These are phyloP conservation scores for Drosophila grimshawi DNA, from an alignment of 1,140 invertebrate species.

Conservation along the genomic window DNA sequence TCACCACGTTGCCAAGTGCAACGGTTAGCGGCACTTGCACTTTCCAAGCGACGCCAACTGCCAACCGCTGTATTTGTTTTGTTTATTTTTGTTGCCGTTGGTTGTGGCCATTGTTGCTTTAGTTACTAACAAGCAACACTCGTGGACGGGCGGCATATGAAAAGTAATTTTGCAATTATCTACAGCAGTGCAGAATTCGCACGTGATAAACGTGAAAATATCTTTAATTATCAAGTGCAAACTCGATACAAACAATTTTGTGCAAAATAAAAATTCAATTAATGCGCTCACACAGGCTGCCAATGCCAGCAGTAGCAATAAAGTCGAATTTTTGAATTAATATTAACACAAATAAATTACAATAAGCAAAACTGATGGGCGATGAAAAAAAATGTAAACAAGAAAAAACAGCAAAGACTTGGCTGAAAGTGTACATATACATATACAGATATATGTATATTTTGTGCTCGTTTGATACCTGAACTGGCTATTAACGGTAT, in stretches of 20 bases:
- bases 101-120: slow-evolving; percentile 61
- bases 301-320: slow-evolving; percentile 10
- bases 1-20: slow-evolving; percentile 67
- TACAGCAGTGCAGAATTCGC: slow-evolving; percentile 45
- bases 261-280: slow-evolving; percentile 37
- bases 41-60: slow-evolving; percentile 64
- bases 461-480: slow-evolving; percentile 14
- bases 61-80: slow-evolving; percentile 53
- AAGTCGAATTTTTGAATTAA: slow-evolving; percentile 36
- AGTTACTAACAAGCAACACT: slow-evolving; percentile 67
- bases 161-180: slow-evolving; percentile 51
- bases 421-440: slow-evolving; percentile 52
- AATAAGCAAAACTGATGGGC: slow-evolving; percentile 13
- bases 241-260: slow-evolving; percentile 17
- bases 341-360: slow-evolving; percentile 44
- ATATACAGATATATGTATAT: too few relatives aligned
- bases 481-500: slow-evolving; percentile 23
- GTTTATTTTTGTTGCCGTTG: slow-evolving; percentile 47
- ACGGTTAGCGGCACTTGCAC: slow-evolving; percentile 60
- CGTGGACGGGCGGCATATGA: slow-evolving; percentile 35
- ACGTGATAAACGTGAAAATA: slow-evolving; percentile 67
- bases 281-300: slow-evolving; percentile 30
- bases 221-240: slow-evolving; percentile 72
- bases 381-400: not conserved
- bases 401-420: slow-evolving; percentile 54